Evolutionary conservation across 64 coral and sea anemone genomes (phyloP), one percentile per base, ranked within the genome.

Genomic region (Dendronephthya gigantea): DNA sequence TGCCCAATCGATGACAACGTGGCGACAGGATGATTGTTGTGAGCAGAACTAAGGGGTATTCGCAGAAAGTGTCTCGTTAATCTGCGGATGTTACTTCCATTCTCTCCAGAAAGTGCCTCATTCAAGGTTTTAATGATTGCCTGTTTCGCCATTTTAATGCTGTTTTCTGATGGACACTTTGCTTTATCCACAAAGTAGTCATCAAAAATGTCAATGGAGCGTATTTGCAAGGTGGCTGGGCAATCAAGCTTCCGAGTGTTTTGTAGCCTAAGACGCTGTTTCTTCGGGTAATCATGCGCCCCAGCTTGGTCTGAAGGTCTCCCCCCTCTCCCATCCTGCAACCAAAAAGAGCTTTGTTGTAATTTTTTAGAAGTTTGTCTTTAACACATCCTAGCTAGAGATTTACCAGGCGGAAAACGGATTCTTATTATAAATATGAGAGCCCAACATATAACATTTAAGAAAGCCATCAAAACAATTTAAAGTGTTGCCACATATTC

Each of bases 21-120:
- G 19, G 69, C 68, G 22, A 90, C 50, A 40, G 69, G 89, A 45
- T 90, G 83, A 22, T 19, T 48, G n/a, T 49, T 25, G 41, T 86
- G 84, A 34, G 28, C 39, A 7, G 69, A 82, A 50, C 59, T 81
- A 15, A 90, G 37, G 19, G 84, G 84, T 37, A 88, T 41, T 29
- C 82, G 49, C 28, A 88, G 62, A 33, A 81, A 88, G 23, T 33
- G 82, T 23, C 69, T 30, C 12, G 22, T 68, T 12, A 23, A n/a
- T 22, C 7, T 62, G 17, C 5, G 40, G 68, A 69, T 14, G 19
- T 70, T 9, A 10, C n/a, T 39, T 17, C 15, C 23, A 48, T 39
- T 87, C 33, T 87, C 50, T 35, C 25, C 16, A 45, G 43, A 31
- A 35, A 65, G 35, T 62, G 17, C 39, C 50, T 35, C 7, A 9